These are phyloP conservation scores for Dipodomys ordii DNA, from an alignment of 2,113 vertebrate genomes.

Conservation along the genomic window DNA sequence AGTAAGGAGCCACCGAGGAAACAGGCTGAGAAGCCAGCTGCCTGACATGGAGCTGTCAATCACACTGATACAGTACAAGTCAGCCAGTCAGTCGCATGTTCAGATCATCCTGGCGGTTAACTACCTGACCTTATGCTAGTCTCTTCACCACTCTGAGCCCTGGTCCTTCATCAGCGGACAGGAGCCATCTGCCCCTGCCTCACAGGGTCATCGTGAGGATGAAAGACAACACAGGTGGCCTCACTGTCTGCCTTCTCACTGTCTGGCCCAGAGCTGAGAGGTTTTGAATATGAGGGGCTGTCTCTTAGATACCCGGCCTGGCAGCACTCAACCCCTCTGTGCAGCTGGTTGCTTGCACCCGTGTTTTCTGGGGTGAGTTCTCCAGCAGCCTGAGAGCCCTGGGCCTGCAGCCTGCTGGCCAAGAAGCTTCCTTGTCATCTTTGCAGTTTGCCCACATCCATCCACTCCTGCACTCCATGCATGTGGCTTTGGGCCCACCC, in stretches of 20 bases:
- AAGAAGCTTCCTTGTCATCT: background rate
- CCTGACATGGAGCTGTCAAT: background rate
- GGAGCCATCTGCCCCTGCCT: background rate
- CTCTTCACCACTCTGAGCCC: background rate
- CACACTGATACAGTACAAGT: background rate
- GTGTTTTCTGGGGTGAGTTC: background rate
- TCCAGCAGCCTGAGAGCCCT: background rate
- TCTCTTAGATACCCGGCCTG: too few species aligned
- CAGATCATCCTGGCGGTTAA: background rate
- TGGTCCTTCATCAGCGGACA: background rate
- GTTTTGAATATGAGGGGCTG: too few species aligned
- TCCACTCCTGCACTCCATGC: background rate
- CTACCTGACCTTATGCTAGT: background rate
- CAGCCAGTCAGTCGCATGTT: background rate
- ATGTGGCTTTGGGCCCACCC: background rate
- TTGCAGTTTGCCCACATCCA: background rate
- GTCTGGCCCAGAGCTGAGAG: background rate
- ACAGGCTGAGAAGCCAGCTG: too few species aligned
- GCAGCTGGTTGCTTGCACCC: too few species aligned
- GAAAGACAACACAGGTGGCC: background rate
- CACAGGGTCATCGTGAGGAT: background rate
- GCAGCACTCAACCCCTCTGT: too few species aligned
- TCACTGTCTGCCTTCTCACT: background rate
- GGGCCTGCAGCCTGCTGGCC: fast-evolving
- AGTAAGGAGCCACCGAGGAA: background rate